A percentile compares a stretch with the other conserved stretches of the same genome.
phyloP scores from a whole-genome alignment of 2,888 invertebrate genomes.

The Brachypalpus laphriformis region DNA sequence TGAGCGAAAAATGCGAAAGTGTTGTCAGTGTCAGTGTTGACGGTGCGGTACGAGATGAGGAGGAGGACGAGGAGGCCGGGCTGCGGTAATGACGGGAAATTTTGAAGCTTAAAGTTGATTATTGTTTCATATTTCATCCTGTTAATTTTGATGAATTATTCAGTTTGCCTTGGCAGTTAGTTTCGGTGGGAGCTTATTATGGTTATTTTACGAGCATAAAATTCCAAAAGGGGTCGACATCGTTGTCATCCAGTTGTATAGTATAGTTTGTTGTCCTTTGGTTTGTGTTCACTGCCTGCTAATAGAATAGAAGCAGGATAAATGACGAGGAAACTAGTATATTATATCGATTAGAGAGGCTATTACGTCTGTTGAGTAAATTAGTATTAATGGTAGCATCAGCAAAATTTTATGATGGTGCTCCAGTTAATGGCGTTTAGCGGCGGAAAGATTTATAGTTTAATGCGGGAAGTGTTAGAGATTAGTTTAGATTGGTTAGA shows the following conservation, averaged over 20 bases:
- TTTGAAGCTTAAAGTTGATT: constrained; percentile 53
- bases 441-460: background rate
- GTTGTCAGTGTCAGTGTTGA: background rate
- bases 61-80: no score
- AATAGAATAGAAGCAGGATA: constrained; percentile 14
- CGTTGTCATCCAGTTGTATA: background rate
- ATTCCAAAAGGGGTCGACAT: background rate
- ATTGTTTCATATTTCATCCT: constrained; percentile 57
- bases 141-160: constrained; percentile 68
- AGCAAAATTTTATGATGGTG: constrained; percentile 2
- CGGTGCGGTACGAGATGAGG: background rate
- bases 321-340: constrained; percentile 3
- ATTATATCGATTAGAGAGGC: constrained; percentile 16
- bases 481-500: background rate
- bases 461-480: background rate
- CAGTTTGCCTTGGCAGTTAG: constrained; percentile 36
- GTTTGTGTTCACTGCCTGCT: background rate
- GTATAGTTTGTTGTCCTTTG: background rate
- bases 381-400: constrained; percentile 6
- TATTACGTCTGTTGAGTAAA: background rate
- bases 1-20: background rate
- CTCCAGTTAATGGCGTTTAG: background rate
- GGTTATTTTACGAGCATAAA: background rate
- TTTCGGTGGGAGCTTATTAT: constrained; percentile 17
- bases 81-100: constrained; percentile 27